Evolutionary conservation across 2,888 invertebrate genomes (phyloP).

Genomic region (Cylindroiulus punctatus): DNA sequence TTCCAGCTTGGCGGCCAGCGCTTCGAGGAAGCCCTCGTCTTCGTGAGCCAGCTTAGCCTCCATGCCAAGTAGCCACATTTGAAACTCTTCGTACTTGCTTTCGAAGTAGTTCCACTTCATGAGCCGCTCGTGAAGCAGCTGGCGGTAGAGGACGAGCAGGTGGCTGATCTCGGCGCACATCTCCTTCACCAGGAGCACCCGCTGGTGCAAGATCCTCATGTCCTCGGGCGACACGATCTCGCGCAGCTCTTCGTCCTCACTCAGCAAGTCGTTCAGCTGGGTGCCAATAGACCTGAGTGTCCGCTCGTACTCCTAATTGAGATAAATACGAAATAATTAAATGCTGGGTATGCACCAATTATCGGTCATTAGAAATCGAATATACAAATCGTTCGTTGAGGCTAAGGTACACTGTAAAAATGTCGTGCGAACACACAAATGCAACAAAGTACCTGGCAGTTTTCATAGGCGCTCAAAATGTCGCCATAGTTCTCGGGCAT

Average conservation of each 20-base stretch:
- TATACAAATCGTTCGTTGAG: too few relatives aligned
- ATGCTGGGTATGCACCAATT: too few relatives aligned
- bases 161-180: constrained; percentile 84
- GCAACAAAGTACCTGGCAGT: constrained; percentile 57
- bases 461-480: constrained; percentile 51
- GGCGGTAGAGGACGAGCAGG: constrained; percentile 77
- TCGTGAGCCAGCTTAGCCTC: constrained; percentile 46
- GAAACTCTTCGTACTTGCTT: constrained; percentile 55
- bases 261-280: constrained; percentile 77
- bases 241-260: constrained; percentile 82
- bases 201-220: constrained; percentile 81
- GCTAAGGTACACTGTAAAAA: too few relatives aligned
- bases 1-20: constrained; percentile 55
- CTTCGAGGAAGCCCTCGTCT: constrained; percentile 54
- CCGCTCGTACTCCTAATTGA: constrained; percentile 69
- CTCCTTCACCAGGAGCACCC: constrained; percentile 80
- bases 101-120: constrained; percentile 79
- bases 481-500: constrained; percentile 57
- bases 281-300: constrained; percentile 72
- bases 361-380: too few relatives aligned
- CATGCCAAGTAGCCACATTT: constrained; percentile 56
- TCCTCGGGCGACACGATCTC: constrained; percentile 86
- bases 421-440: too few relatives aligned
- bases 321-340: not conserved
- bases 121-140: constrained; percentile 78